A percentile compares a stretch with the other conserved stretches of the same genome.
Evolutionary conservation across 2,113 vertebrate genomes (phyloP).

Genomic region (Petrocephalus microphthalmus): DNA sequence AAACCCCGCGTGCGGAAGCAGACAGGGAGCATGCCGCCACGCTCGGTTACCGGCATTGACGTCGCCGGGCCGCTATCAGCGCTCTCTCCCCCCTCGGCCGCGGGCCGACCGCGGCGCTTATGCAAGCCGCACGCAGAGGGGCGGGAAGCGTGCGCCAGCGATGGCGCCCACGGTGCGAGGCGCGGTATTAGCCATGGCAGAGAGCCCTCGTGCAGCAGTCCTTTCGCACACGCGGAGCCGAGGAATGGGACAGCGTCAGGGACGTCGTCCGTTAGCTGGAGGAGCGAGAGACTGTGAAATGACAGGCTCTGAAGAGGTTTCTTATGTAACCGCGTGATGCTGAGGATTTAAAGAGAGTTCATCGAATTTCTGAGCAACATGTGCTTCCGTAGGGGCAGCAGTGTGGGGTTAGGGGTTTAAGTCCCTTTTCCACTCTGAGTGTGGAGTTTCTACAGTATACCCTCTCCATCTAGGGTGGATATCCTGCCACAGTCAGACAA

Average conservation of each 20-base stretch:
- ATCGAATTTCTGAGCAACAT: background rate
- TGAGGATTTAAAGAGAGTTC: background rate
- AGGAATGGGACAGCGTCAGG: background rate
- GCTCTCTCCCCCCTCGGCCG: background rate
- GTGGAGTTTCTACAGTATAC: background rate
- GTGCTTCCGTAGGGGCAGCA: background rate
- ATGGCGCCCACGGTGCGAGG: background rate
- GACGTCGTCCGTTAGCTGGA: background rate
- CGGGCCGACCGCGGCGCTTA: background rate
- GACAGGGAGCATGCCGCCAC: background rate
- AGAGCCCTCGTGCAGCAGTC: background rate
- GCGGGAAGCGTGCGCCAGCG: background rate
- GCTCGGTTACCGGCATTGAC: background rate
- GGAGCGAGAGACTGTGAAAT: background rate
- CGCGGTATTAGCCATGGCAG: background rate
- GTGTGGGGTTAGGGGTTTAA: background rate
- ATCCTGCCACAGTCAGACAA: background rate
- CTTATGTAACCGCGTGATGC: background rate
- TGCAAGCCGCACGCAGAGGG: background rate
- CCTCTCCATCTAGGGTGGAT: background rate
- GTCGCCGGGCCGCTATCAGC: background rate
- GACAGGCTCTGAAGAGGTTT: background rate
- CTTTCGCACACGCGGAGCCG: background rate
- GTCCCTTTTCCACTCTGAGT: background rate
- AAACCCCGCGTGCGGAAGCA: background rate